Percentiles rank a stretch among this genome's conserved stretches.
Evolutionary conservation across 1,140 invertebrate species (phyloP).

Genomic region (Branchinecta lynchi): DNA sequence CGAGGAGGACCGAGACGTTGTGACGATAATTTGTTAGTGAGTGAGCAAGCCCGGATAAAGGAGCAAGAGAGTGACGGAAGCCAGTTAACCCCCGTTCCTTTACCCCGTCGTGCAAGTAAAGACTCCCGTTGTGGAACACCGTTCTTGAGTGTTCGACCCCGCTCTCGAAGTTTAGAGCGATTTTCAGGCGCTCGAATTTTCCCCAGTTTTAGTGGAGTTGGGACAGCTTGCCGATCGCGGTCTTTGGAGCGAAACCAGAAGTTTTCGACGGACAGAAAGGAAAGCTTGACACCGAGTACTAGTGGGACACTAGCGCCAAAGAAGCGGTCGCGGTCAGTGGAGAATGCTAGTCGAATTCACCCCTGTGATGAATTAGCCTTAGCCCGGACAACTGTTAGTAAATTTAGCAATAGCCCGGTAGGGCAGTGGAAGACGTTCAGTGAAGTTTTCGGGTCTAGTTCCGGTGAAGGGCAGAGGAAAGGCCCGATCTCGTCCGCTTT

Average conservation of each 20-base stretch:
- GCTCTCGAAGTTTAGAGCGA: neutral
- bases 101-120: neutral
- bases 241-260: neutral
- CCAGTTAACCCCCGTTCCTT: neutral
- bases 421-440: neutral
- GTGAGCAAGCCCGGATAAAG: neutral
- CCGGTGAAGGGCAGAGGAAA: neutral
- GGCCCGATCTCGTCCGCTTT: neutral
- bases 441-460: neutral
- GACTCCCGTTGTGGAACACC: slow-evolving; percentile 2
- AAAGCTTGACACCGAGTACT: neutral
- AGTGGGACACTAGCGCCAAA: neutral
- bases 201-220: neutral
- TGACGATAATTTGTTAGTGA: neutral
- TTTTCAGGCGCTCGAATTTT: neutral
- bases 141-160: neutral
- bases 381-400: neutral
- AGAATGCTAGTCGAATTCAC: neutral
- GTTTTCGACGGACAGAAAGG: neutral
- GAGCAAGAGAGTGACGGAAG: neutral
- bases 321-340: neutral
- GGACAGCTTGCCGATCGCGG: neutral
- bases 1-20: neutral
- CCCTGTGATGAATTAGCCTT: neutral
- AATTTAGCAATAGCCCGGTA: neutral